Evolutionary conservation across 1,140 invertebrate genomes (phyloP), one percentile per base, ranked within the genome.

Genomic region (Drosophila orosa): DNA sequence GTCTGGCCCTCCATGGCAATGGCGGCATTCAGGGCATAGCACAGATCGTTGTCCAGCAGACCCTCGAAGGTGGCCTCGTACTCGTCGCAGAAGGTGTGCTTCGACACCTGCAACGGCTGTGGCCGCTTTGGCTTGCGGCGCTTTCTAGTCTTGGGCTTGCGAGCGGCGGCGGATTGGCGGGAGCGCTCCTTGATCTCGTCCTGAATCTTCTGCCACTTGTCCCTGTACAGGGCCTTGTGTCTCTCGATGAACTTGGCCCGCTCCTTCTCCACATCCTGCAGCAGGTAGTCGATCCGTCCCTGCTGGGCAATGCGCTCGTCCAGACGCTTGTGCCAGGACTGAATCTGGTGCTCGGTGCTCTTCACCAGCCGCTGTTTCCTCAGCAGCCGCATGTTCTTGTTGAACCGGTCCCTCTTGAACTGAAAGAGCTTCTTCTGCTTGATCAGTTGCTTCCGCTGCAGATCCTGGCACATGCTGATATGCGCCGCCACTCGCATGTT

Each of bases 371-470:
- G 74, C 19, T 80, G 74, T 5, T 87, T 86, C 1, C 74, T 33
- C 19, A 91, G 40, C 9, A 56, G 37, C 1, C 77, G 68, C 65
- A 91, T 76, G 24, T 91, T 90, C 31, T 74, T 87, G 22, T 90
- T 77, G 5, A 81, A 84, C 10, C 87, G 82, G 48, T 91, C 87
- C 57, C 87, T 83, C 40, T 91, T 91, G 27, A 86, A 90, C 48
- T 91, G 87, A 22, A 91, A 87, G 8, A 90, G 63, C 66, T 91
- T 91, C 63, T 91, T 91, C 6, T 91, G 56, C 48, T 83, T 80
- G 25, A 91, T 91, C 9, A 91, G 15, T 8, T 81, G 71, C 56
- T 91, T 91, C 4, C 90, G 68, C 58, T 84, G 76, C 39, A 91
- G 29, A 67, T 91, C 90, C 44, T 78, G 62, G 29, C 75, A 66